A percentile compares a stretch with the other conserved stretches of the same genome.
Conservation (phyloP, 37 sponge, comb jelly and placozoan species). For the Crambe crambe region DNA sequence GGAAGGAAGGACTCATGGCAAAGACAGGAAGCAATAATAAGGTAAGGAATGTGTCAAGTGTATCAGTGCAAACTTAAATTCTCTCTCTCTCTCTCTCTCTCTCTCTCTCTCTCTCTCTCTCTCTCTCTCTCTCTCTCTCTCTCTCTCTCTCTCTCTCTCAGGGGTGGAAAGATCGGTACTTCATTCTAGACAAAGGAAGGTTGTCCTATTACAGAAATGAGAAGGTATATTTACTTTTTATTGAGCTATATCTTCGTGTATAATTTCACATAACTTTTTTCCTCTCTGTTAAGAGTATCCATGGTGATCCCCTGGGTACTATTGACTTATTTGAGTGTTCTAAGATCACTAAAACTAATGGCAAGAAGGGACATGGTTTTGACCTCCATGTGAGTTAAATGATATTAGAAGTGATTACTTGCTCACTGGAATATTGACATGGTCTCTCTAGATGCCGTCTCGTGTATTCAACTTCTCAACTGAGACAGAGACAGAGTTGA, state of each 20-base stretch:
- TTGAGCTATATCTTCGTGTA: neutral
- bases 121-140: too few relatives aligned
- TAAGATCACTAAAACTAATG: neutral
- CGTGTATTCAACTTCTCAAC: constrained; percentile 46
- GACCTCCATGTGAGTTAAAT: constrained; percentile 44
- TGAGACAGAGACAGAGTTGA: constrained; percentile 21
- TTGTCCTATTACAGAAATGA: constrained; percentile 53
- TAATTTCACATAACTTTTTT: neutral
- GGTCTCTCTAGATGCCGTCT: constrained; percentile 35
- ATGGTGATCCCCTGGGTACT: constrained; percentile 16
- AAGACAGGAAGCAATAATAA: constrained; percentile 63
- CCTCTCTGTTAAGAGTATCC: neutral
- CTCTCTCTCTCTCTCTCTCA: constrained; percentile 3
- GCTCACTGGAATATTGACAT: too few relatives aligned
- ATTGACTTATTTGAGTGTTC: constrained; percentile 36
- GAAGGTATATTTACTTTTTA: constrained; percentile 18
- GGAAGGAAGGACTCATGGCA: constrained; percentile 50
- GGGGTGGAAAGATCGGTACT: constrained; percentile 73
- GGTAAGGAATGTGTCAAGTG: constrained; percentile 6
- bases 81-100: too few relatives aligned
- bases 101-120: too few relatives aligned
- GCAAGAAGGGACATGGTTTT: constrained; percentile 59
- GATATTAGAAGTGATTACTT: too few relatives aligned
- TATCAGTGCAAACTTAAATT: too few relatives aligned
- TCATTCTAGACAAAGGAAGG: constrained; percentile 53